Evolutionary conservation across 2,888 invertebrate species (phyloP).

Genomic region (Macrophya alboannulata): DNA sequence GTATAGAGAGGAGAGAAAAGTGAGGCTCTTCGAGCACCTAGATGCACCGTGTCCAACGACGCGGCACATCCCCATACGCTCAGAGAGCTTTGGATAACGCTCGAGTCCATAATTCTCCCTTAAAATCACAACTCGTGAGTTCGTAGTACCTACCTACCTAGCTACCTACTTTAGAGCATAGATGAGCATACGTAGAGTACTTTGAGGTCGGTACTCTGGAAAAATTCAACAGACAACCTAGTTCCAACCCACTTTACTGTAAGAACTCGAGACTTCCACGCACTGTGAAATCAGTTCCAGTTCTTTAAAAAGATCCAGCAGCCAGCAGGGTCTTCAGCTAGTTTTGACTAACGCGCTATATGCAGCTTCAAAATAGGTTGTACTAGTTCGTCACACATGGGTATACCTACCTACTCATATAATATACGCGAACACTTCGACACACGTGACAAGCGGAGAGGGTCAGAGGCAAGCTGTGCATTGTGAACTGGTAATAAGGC

Average conservation of each 20-base stretch:
- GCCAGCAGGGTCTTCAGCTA: not conserved
- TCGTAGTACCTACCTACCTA: not conserved
- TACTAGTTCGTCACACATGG: conserved; percentile 19
- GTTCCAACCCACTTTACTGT: not conserved
- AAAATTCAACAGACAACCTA: conserved; percentile 22
- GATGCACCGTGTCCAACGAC: conserved; percentile 31
- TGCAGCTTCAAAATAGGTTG: conserved; percentile 27
- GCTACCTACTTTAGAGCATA: not conserved
- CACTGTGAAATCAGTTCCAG: not conserved
- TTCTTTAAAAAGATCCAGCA: not conserved
- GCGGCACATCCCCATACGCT: conserved; percentile 38
- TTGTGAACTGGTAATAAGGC: conserved; percentile 62
- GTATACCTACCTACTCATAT: conserved; percentile 12
- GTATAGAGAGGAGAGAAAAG: not conserved
- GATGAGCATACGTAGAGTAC: not conserved
- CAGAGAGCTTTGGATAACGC: conserved; percentile 36
- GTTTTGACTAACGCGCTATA: not conserved
- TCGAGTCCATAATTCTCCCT: conserved; percentile 26
- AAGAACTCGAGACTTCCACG: not conserved
- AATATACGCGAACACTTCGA: conserved; percentile 41
- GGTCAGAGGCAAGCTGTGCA: conserved; percentile 57
- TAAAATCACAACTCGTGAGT: conserved; percentile 39
- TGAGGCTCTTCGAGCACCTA: conserved; percentile 31
- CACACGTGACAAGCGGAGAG: conserved; percentile 48
- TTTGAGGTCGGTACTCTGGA: conserved; percentile 9